These are phyloP conservation scores for Epinephelus malabaricus DNA, from an alignment of 2,797 vertebrate genomes.

Conservation along the genomic window DNA sequence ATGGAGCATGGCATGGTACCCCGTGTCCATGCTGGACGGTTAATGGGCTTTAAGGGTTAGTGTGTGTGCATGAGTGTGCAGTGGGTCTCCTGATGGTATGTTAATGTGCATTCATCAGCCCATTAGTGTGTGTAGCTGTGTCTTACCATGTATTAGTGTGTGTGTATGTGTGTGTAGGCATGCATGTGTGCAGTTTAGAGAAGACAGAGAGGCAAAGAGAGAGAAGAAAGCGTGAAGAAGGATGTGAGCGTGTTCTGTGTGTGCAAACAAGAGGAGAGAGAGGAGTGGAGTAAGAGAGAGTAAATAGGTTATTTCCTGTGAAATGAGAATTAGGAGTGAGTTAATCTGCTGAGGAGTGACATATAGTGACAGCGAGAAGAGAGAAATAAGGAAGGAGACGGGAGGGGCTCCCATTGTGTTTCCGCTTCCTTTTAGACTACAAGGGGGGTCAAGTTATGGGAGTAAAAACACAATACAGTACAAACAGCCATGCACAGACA, in stretches of 20 bases:
- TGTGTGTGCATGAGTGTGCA: conserved; percentile 53
- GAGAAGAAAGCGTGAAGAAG: conserved; percentile 66
- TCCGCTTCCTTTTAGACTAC: conserved; percentile 80
- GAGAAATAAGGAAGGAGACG: conserved; percentile 51
- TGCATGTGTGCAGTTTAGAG: conserved; percentile 68
- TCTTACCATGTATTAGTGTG: conserved; percentile 26
- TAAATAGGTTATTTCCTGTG: conserved; percentile 89
- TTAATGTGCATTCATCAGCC: conserved; percentile 54
- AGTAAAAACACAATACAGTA: conserved; percentile 79
- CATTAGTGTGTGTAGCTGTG: conserved; percentile 55
- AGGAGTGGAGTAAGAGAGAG: conserved; percentile 75
- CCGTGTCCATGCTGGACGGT: conserved; percentile 67
- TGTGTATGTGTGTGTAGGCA: conserved; percentile 52
- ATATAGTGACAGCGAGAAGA: conserved; percentile 72
- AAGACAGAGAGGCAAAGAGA: conserved; percentile 68
- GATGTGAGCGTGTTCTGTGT: conserved; percentile 73
- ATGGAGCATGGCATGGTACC: conserved; percentile 71
- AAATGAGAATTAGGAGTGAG: conserved; percentile 89
- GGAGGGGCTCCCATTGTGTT: conserved; percentile 76
- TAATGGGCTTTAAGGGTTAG: conserved; percentile 71
- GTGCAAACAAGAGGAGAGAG: conserved; percentile 75
- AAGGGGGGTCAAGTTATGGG: conserved; percentile 79
- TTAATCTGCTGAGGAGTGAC: conserved; percentile 83
- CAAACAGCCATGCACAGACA: conserved; percentile 63
- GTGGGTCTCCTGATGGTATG: conserved; percentile 60